Percentiles rank a stretch among this genome's conserved stretches.
Conservation (phyloP, 2,113 vertebrate species). For the Leptocoma aspasia region DNA sequence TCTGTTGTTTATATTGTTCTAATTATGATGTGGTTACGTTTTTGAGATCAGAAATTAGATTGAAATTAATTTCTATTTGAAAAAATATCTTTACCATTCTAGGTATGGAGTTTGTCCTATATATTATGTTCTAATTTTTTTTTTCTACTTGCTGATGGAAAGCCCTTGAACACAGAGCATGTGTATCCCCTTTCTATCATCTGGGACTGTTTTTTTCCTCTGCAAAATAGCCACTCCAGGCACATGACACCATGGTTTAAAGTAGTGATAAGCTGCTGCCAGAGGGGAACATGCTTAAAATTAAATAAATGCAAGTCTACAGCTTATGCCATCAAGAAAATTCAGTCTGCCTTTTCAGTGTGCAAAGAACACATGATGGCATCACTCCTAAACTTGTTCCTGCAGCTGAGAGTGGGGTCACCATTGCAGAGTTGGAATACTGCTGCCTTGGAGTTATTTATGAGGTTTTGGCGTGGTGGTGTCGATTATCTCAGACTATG, state of each 20-base stretch:
- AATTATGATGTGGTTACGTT: background rate
- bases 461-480: background rate
- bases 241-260: background rate
- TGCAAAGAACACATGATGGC: background rate
- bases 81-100: background rate
- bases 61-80: background rate
- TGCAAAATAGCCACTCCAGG: background rate
- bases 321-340: background rate
- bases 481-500: background rate
- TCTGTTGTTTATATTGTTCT: background rate
- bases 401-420: background rate
- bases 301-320: background rate
- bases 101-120: background rate
- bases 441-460: background rate
- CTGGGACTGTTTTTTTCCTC: background rate
- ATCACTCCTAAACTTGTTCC: background rate
- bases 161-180: background rate
- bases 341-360: background rate
- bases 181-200: background rate
- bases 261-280: background rate
- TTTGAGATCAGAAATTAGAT: background rate
- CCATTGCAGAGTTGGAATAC: background rate
- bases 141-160: background rate
- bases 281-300: background rate
- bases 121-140: background rate